These are phyloP conservation scores for Parnassius glacialis DNA, from an alignment of 2,888 invertebrate species.

Conservation along the genomic window DNA sequence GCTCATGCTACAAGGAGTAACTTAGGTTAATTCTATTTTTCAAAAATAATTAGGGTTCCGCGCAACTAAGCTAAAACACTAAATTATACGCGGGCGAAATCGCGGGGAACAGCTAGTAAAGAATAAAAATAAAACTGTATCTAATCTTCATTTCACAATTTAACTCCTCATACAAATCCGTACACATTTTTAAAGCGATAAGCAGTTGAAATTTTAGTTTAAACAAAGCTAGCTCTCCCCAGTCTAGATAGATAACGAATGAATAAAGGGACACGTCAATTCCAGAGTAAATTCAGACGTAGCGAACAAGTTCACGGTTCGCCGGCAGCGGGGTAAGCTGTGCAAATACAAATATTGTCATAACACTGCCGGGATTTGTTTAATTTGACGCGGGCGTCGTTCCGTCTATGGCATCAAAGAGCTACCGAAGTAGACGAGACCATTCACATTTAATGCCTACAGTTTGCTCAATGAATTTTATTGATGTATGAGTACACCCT, in stretches of 20 bases:
- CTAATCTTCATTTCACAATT: neutral
- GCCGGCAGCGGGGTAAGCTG: slow-evolving; percentile 36
- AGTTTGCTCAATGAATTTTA: neutral
- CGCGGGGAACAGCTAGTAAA: too few species aligned
- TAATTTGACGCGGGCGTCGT: slow-evolving; percentile 65
- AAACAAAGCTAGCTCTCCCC: slow-evolving; percentile 16
- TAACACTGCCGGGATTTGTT: slow-evolving; percentile 66
- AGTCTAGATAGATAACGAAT: slow-evolving; percentile 12
- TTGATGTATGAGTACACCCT: too few species aligned
- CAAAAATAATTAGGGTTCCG: too few species aligned
- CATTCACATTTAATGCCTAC: neutral
- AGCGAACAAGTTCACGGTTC: slow-evolving; percentile 29
- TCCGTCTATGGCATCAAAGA: slow-evolving; percentile 48
- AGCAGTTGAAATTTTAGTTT: slow-evolving; percentile 12
- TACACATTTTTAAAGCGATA: slow-evolving; percentile 17
- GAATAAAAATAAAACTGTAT: too few species aligned
- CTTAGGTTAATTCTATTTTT: too few species aligned
- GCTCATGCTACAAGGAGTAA: too few species aligned
- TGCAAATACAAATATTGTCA: slow-evolving; percentile 69
- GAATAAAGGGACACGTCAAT: slow-evolving; percentile 21
- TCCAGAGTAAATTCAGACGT: slow-evolving; percentile 16
- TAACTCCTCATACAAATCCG: neutral
- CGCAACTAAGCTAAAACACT: too few species aligned
- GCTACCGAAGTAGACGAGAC: slow-evolving; percentile 31
- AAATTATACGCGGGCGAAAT: too few species aligned